Conservation (phyloP, 2,888 invertebrate species). For the Apodemia arnacis region DNA sequence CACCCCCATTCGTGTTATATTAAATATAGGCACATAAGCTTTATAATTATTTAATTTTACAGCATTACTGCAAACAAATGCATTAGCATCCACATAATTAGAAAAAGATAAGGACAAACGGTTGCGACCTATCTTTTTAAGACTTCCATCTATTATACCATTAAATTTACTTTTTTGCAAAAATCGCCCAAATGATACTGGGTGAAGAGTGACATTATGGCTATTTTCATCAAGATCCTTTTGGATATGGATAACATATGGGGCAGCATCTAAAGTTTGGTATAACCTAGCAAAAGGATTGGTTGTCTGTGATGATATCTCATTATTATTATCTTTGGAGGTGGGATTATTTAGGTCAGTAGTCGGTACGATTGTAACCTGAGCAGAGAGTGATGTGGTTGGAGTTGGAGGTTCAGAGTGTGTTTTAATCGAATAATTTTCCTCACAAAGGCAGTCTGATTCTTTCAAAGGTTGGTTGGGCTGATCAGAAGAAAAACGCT, state of each 20-base stretch:
- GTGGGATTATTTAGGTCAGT: not conserved
- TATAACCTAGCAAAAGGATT: not conserved
- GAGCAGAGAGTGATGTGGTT: not conserved
- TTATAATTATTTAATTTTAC: not conserved
- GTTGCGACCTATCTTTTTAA: not conserved
- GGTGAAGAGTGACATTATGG: not conserved
- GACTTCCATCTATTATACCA: not conserved
- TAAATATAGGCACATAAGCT: not conserved
- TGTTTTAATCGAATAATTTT: not conserved
- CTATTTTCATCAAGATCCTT: not conserved
- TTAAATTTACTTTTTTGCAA: not conserved
- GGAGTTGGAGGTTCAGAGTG: not conserved
- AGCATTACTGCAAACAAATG: not conserved
- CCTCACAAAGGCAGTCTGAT: not conserved
- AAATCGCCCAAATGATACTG: not conserved
- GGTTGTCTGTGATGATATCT: not conserved
- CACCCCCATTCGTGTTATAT: not conserved
- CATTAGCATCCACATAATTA: not conserved
- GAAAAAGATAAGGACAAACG: slow-evolving; percentile 4
- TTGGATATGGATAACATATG: not conserved
- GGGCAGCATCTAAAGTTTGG: not conserved
- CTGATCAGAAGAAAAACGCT: not conserved
- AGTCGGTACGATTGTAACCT: not conserved
- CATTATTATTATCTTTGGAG: not conserved
- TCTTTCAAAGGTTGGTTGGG: not conserved